These are phyloP conservation scores for Tachuris rubrigastra DNA, from an alignment of 2,113 vertebrate species.

Conservation along the genomic window DNA sequence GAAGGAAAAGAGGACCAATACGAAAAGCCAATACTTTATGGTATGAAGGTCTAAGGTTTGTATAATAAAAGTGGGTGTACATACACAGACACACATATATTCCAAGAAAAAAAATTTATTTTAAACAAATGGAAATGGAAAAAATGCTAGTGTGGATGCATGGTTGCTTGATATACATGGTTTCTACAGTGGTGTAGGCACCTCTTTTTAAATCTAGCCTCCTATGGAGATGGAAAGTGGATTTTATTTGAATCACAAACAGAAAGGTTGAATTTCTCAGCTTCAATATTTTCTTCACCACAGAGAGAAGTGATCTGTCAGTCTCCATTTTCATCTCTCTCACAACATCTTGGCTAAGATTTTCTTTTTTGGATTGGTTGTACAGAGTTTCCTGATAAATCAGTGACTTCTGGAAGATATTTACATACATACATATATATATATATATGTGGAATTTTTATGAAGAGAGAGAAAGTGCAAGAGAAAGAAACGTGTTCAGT, in stretches of 20 bases:
- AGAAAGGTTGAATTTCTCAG: background rate
- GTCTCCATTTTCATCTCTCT: background rate
- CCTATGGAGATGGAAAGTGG: background rate
- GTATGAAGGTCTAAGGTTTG: background rate
- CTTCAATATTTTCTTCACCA: background rate
- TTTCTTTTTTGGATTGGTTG: background rate
- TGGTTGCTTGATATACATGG: background rate
- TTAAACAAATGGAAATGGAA: background rate
- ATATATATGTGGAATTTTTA: background rate
- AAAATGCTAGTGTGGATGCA: background rate
- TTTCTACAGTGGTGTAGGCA: background rate
- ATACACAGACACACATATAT: background rate
- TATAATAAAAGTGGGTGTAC: background rate
- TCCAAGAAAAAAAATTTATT: background rate
- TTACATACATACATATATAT: no score
- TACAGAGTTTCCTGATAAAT: background rate
- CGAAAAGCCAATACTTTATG: background rate
- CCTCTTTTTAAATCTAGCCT: background rate
- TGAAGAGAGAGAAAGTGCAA: background rate
- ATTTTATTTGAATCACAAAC: background rate
- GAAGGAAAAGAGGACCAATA: background rate
- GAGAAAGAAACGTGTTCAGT: background rate
- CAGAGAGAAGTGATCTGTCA: background rate
- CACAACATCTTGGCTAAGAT: background rate
- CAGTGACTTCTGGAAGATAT: background rate